Conservation (phyloP, 1,140 invertebrate genomes). For the Megathymus violae region DNA sequence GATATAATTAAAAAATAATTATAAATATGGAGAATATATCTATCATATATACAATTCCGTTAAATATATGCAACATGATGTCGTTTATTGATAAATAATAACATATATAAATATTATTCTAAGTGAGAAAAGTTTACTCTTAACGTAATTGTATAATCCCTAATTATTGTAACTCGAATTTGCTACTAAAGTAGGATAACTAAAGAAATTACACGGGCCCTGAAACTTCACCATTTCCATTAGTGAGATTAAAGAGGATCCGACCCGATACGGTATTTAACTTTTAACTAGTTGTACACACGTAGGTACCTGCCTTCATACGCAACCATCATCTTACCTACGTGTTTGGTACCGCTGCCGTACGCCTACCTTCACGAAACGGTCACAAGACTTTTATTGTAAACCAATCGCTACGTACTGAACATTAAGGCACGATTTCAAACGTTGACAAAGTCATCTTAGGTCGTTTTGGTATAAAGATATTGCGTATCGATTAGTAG, state of each 20-base stretch:
- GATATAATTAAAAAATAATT: too few species aligned
- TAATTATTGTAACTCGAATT: slow-evolving; percentile 5
- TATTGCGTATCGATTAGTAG: slow-evolving; percentile 75
- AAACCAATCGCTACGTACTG: too few species aligned
- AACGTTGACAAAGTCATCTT: slow-evolving; percentile 30
- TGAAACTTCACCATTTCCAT: slow-evolving; percentile 61
- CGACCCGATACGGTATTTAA: slow-evolving; percentile 66
- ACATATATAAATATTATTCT: too few species aligned
- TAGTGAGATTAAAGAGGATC: slow-evolving; percentile 72
- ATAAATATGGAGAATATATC: too few species aligned
- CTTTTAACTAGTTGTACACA: slow-evolving; percentile 69
- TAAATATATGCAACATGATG: too few species aligned
- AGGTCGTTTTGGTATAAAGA: slow-evolving; percentile 38
- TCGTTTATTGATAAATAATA: too few species aligned
- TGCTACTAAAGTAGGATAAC: slow-evolving; percentile 34
- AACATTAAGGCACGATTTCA: slow-evolving; percentile 35
- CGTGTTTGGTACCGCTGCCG: slow-evolving; percentile 43
- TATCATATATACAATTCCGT: too few species aligned
- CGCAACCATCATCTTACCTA: slow-evolving; percentile 26
- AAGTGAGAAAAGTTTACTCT: not conserved
- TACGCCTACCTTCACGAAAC: slow-evolving; percentile 40
- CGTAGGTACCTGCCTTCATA: slow-evolving; percentile 39
- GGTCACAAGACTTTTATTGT: slow-evolving; percentile 37
- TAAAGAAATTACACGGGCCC: slow-evolving; percentile 51
- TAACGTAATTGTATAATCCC: slow-evolving; percentile 22